Conservation (phyloP, 2,888 invertebrate species). For the Drosophila meridionalis region DNA sequence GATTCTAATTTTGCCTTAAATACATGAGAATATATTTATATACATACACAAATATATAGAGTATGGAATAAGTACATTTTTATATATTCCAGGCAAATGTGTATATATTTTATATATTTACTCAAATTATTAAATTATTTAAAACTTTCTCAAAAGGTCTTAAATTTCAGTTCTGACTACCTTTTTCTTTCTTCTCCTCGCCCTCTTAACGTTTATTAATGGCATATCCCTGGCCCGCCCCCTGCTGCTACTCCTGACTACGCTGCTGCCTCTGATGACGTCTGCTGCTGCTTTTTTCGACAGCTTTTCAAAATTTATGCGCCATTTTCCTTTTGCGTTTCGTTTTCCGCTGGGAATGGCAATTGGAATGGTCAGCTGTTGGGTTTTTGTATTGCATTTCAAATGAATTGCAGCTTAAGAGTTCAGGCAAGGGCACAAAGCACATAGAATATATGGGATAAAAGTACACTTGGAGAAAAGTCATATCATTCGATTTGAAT, state of each 20-base stretch:
- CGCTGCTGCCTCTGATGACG: conserved; percentile 38
- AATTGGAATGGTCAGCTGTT: conserved; percentile 27
- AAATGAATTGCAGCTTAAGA: conserved; percentile 41
- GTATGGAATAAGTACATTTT: too few species aligned
- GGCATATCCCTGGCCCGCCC: background rate
- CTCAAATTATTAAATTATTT: background rate
- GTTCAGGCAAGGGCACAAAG: conserved; percentile 6
- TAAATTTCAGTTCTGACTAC: conserved; percentile 2
- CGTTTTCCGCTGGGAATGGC: conserved; percentile 12
- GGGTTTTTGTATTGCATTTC: conserved; percentile 33
- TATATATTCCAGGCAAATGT: too few species aligned
- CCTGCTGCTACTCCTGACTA: background rate
- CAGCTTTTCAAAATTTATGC: conserved; percentile 56
- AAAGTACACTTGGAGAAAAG: background rate
- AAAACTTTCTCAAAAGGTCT: background rate
- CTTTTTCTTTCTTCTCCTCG: background rate
- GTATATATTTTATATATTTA: background rate
- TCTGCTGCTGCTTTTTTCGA: conserved; percentile 44
- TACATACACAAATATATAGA: too few species aligned
- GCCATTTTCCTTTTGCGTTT: conserved; percentile 42
- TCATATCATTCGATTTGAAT: background rate
- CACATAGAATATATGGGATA: conserved; percentile 2
- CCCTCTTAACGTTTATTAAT: conserved; percentile 16
- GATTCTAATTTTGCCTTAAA: too few species aligned
- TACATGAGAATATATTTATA: too few species aligned